phyloP scores from a whole-genome alignment of 2,113 vertebrate species.

The Galemys pyrenaicus region DNA sequence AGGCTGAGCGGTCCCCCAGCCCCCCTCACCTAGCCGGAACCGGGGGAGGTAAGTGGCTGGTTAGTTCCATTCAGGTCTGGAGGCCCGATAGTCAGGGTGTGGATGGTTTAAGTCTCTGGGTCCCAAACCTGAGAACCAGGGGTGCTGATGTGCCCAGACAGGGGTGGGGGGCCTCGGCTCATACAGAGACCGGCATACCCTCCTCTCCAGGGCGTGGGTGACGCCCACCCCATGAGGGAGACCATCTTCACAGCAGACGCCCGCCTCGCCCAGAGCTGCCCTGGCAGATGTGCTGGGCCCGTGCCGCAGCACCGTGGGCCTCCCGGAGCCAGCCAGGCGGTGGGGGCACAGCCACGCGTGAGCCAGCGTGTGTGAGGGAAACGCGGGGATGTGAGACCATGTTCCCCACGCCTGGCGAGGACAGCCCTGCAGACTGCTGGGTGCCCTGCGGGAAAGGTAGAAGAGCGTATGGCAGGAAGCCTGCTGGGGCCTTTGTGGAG shows the following conservation, averaged over 20 bases:
- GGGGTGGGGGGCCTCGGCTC: not conserved
- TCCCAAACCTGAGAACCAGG: not conserved
- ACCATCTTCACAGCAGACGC: not conserved
- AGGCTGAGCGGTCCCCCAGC: not conserved
- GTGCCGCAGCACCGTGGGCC: too few species aligned
- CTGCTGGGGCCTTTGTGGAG: fast-evolving
- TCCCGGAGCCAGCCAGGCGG: too few species aligned
- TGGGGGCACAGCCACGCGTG: too few species aligned
- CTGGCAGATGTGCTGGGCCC: not conserved
- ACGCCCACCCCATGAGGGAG: not conserved
- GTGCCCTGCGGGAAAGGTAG: not conserved
- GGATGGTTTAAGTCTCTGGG: too few species aligned
- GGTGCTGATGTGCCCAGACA: not conserved
- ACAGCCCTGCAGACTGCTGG: too few species aligned
- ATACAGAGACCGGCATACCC: not conserved
- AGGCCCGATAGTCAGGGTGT: not conserved
- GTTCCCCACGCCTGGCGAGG: too few species aligned
- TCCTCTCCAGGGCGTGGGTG: not conserved
- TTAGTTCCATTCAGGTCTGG: fast-evolving
- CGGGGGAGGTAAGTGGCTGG: not conserved
- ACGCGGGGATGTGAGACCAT: too few species aligned
- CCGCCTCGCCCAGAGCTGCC: not conserved
- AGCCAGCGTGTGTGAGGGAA: too few species aligned
- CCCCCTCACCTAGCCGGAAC: too few species aligned
- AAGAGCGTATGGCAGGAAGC: fast-evolving